phyloP scores from a whole-genome alignment of 2,113 vertebrate species.

The Lycaon pictus region DNA sequence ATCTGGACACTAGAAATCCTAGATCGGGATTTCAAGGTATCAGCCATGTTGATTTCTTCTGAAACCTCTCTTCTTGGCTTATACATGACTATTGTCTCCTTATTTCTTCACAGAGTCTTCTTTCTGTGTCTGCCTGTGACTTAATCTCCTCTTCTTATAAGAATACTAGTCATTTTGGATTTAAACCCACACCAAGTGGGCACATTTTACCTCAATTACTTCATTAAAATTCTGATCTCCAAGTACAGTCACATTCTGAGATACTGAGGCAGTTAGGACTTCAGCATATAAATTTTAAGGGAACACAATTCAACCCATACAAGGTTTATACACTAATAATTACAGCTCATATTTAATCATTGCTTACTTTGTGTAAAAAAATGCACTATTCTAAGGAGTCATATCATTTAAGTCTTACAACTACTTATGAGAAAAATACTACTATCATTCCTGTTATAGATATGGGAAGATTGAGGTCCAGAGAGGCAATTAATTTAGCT shows the following conservation, averaged over 20 bases:
- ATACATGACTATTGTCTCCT: neutral
- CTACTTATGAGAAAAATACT: neutral
- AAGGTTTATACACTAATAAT: neutral
- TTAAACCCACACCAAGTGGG: neutral
- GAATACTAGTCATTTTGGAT: neutral
- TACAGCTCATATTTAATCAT: neutral
- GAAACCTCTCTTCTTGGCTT: neutral
- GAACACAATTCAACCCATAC: neutral
- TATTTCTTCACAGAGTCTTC: neutral
- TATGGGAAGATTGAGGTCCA: neutral
- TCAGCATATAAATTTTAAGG: neutral
- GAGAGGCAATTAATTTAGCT: neutral
- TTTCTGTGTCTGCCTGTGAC: neutral
- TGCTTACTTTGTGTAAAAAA: neutral
- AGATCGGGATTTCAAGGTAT: neutral
- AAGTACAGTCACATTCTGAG: neutral
- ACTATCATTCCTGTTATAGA: neutral
- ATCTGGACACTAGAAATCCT: neutral
- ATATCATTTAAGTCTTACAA: neutral
- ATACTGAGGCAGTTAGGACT: accelerated
- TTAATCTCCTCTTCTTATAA: neutral
- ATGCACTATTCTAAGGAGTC: neutral
- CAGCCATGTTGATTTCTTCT: neutral
- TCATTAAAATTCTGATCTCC: neutral
- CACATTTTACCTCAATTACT: neutral